phyloP scores from a whole-genome alignment of 2,888 invertebrate species.

The Eubasilissa splendida region DNA sequence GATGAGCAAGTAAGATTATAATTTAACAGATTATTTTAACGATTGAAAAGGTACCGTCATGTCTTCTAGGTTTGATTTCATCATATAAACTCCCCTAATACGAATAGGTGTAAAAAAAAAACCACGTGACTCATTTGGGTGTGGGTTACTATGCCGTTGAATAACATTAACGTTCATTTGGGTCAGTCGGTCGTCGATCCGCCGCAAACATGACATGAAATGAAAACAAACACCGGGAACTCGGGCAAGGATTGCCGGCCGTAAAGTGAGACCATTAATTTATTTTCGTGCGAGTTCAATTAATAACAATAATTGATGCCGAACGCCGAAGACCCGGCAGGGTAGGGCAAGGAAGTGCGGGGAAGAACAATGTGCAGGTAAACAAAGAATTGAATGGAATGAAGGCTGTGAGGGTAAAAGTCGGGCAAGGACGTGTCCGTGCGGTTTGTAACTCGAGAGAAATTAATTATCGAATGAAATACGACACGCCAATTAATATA shows the following conservation, averaged over 20 bases:
- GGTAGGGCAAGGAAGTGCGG: not conserved
- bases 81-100: no score
- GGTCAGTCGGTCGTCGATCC: constrained; percentile 12
- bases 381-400: not conserved
- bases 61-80: no score
- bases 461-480: no score
- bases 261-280: constrained; percentile 5
- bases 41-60: no score
- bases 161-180: not conserved
- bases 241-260: constrained; percentile 2
- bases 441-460: no score
- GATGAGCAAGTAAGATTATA: no score
- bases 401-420: not conserved
- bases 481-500: no score
- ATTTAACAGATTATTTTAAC: no score
- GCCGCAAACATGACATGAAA: constrained; percentile 8
- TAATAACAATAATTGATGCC: not conserved
- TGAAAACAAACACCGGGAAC: not conserved
- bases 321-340: not conserved
- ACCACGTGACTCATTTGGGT: not conserved
- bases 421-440: not conserved
- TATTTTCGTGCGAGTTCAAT: constrained; percentile 12
- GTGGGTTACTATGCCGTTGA: no score
- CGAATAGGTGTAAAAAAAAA: not conserved
- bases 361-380: not conserved